Base-by-base conservation (phyloP, 2,797 vertebrate species). In the Eulemur rubriventer region DNA sequence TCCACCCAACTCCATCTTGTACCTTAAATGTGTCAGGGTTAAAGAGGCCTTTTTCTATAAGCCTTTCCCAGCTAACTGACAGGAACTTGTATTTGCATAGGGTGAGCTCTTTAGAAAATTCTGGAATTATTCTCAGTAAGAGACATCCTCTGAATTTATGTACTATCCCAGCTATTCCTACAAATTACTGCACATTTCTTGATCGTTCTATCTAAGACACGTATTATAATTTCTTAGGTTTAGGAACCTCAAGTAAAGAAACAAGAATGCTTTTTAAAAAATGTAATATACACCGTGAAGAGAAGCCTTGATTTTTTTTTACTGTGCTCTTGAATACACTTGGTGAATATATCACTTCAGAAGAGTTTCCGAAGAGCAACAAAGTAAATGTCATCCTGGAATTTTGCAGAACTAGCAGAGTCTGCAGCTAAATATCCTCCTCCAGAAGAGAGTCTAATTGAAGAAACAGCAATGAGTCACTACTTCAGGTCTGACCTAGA, bases 381-480 rank as follows among this genome's bases (percentile, higher is more conserved):
- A 67, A 75, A 35, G 30, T 84, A 84, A 92, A 67, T 84, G 61
- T 81, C 75, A 96, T 12, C 46, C 67, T 85, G 30, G 52, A 89
- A 81, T 48, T 93, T 67, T 63, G 33, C 43, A 84, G 33, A 93
- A 63, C 7, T 12, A 67, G 59, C 91, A 82, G n/a, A 43, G 73
- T 91, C 46, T 92, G 30, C 35, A 82, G 69, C 18, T 78, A 30
- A 88, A 73, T 73, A 41, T 70, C 46, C 10, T 70, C 70, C 30
- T 92, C 69, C 67, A 70, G 70, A 65, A 83, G n/a, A 95, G 4
- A 50, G 20, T 26, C 55, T 59, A 75, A 79, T 41, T 86, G 75
- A 94, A 96, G 48, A 89, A 95, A 50, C 18, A 73, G 4, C 33
- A 76, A 35, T 65, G 70, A 96, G 35, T 86, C 83, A 83, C 75